Conservation (phyloP, 2,113 vertebrate genomes). For the Phocoena sinus region DNA sequence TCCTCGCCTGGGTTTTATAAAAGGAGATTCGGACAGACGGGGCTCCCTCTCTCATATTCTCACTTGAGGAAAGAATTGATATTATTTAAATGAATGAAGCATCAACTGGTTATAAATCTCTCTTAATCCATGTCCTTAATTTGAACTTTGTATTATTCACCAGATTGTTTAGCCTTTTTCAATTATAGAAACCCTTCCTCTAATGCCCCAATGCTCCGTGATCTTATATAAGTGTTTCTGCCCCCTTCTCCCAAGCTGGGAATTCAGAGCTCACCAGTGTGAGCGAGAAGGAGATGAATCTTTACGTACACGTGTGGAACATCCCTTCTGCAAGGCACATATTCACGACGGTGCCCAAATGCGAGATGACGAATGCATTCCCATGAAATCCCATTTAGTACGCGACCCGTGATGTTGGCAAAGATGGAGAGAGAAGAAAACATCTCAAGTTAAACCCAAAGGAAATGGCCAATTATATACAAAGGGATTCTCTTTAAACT, state of each 20-base stretch:
- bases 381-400: background rate
- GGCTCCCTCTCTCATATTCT: background rate
- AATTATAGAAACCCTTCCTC: background rate
- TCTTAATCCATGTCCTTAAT: background rate
- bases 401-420: background rate
- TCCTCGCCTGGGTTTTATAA: background rate
- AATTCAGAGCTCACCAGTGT: background rate
- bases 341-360: background rate
- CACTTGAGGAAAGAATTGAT: background rate
- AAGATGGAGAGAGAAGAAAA: background rate
- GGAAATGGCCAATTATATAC: background rate
- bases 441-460: background rate
- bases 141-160: background rate
- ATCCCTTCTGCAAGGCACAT: background rate
- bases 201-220: constrained; percentile 52
- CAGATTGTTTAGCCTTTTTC: background rate
- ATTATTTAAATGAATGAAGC: constrained; percentile 23
- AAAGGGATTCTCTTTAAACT: background rate
- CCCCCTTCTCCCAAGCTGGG: background rate
- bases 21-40: background rate
- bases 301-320: background rate
- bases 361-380: background rate
- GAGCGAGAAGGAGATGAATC: background rate
- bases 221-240: constrained; percentile 45
- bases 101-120: background rate